Conservation (phyloP, 1,140 invertebrate genomes). For the Hypsibius dujardini region DNA sequence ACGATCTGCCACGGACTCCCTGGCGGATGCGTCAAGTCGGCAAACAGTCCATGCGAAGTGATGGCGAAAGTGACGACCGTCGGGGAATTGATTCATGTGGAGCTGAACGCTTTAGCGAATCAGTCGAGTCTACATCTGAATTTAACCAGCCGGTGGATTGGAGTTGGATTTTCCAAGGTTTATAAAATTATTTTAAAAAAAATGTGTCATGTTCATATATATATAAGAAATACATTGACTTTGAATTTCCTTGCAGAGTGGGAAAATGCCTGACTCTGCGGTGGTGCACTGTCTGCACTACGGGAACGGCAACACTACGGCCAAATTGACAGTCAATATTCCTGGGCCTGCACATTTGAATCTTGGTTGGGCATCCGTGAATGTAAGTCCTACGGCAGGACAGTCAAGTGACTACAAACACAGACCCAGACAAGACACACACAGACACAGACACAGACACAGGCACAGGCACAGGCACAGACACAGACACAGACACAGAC, state of each 20-base stretch:
- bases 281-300: slow-evolving; percentile 6
- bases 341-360: background rate
- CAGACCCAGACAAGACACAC: background rate
- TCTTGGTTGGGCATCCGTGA: background rate
- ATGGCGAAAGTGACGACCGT: background rate
- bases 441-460: background rate
- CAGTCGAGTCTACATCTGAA: background rate
- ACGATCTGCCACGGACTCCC: background rate
- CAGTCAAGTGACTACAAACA: background rate
- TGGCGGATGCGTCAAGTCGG: background rate
- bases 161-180: background rate
- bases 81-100: background rate
- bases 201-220: background rate
- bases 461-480: background rate
- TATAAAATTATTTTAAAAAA: background rate
- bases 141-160: background rate
- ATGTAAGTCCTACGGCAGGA: background rate
- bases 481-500: background rate
- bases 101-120: background rate
- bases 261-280: background rate
- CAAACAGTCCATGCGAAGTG: background rate
- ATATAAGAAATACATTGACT: background rate
- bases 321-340: slow-evolving; percentile 12
- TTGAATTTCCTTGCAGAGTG: background rate
- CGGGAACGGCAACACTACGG: background rate